Evolutionary conservation across 2,113 vertebrate species (phyloP).

Genomic region (Dipodomys merriami): DNA sequence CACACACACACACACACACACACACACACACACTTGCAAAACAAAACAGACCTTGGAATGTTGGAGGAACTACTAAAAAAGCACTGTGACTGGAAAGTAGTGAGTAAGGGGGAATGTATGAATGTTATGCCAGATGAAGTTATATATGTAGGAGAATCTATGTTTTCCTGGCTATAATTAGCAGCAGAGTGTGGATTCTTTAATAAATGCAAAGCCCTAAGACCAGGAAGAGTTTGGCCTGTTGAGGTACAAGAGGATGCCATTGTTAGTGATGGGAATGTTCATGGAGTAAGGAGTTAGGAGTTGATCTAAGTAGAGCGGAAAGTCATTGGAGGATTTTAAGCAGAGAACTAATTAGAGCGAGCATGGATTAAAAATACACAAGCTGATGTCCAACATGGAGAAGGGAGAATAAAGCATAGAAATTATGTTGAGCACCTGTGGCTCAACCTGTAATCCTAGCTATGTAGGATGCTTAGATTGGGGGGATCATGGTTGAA

Average conservation of each 20-base stretch:
- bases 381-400: not conserved
- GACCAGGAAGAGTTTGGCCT: not conserved
- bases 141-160: constrained; percentile 44
- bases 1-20: too few species aligned
- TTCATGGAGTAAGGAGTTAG: constrained; percentile 5
- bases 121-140: not conserved
- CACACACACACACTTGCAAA: not conserved
- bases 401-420: not conserved
- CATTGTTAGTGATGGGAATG: not conserved
- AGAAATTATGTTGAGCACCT: not conserved
- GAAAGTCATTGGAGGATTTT: not conserved
- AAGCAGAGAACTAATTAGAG: not conserved
- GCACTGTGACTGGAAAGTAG: not conserved
- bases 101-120: not conserved
- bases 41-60: not conserved
- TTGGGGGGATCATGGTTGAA: too few species aligned
- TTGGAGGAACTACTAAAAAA: constrained; percentile 14
- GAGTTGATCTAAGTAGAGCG: constrained; percentile 13
- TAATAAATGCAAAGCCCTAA: not conserved
- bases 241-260: constrained; percentile 6
- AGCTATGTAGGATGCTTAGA: too few species aligned
- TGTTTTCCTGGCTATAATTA: not conserved
- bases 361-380: not conserved
- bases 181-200: constrained; percentile 29
- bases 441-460: too few species aligned